Base-by-base conservation (phyloP, 2,888 invertebrate species). In the Lasioglossum oenotherae region DNA sequence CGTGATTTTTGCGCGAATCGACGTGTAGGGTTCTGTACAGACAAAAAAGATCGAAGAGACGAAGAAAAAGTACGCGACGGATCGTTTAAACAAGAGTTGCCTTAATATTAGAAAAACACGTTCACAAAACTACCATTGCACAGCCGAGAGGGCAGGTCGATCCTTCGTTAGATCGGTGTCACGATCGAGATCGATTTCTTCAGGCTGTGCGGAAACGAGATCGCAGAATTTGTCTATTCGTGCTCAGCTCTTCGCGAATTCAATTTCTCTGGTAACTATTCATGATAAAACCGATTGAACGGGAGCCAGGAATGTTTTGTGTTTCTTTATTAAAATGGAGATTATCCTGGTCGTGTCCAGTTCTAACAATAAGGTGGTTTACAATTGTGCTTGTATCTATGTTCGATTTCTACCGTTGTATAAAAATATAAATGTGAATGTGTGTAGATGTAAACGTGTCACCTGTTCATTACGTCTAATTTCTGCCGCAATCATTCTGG, bases 21-120 rank as follows among this genome's bases (percentile, higher is more conserved):
- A 23, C 23, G 23, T 12, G n/a, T n/a, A n/a, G n/a, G n/a, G 57
- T 53, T 53, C 23, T 10, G 53, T 10, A 53, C 46, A 53, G 0
- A 53, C 5, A 49, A 23, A 49, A 6, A 4, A 31, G 31, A 31
- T 31, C 31, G 2, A 31, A 31, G 57, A n/a, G 12, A n/a, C n/a
- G 1, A 12, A n/a, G 4, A 67, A 38, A 67, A 38, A 16, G 6
- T 23, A 73, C 67, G 78, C 72, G 74, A 67, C 77, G 78, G 88
- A 89, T 88, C 84, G 79, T 89, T 85, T 90, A 91, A 92, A 92
- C 88, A 92, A 93, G 91, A 91, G 92, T 93, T 93, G 93, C 93
- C 93, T 93, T 93, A 93, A 93, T 92, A 92, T 92, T 91, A 91
- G 8, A 4, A 57, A 57, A 57, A 57, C n/a, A n/a, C n/a, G 53